Evolutionary conservation across 1,140 invertebrate genomes (phyloP).

Genomic region (Fopius arisanus): DNA sequence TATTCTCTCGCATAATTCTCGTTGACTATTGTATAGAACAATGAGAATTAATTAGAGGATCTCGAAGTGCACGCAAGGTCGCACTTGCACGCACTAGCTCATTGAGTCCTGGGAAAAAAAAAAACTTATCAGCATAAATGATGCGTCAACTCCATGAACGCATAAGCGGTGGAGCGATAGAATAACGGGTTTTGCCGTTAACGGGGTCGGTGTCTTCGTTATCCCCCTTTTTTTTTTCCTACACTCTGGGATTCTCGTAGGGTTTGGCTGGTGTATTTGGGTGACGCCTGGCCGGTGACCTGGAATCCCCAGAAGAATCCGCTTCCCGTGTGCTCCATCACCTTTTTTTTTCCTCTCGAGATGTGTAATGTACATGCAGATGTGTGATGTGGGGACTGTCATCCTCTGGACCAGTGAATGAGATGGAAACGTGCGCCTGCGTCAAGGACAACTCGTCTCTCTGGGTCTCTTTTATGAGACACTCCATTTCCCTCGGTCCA

Average conservation of each 20-base stretch:
- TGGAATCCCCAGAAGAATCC: slow-evolving; percentile 54
- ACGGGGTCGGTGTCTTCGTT: slow-evolving; percentile 46
- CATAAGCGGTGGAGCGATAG: not conserved
- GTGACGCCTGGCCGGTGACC: slow-evolving; percentile 59
- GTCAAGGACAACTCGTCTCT: not conserved
- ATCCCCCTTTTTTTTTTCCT: not conserved
- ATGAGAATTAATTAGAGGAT: too few relatives aligned
- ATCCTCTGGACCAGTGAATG: not conserved
- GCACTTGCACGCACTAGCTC: too few relatives aligned
- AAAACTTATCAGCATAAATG: not conserved
- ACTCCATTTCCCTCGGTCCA: not conserved
- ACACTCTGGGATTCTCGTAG: not conserved
- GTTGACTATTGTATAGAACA: too few relatives aligned
- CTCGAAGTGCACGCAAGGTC: too few relatives aligned
- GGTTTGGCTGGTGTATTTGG: not conserved
- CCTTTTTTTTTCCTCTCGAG: not conserved
- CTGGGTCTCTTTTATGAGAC: not conserved
- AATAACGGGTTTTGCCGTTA: slow-evolving; percentile 56
- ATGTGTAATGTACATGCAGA: not conserved
- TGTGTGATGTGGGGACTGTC: not conserved
- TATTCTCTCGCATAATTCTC: too few relatives aligned
- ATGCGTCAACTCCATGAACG: not conserved
- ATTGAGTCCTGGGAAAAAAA: not conserved
- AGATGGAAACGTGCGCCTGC: not conserved
- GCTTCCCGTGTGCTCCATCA: slow-evolving; percentile 33